Evolutionary conservation across 2,797 vertebrate species (phyloP).

Genomic region (Rhinoraja longicauda): DNA sequence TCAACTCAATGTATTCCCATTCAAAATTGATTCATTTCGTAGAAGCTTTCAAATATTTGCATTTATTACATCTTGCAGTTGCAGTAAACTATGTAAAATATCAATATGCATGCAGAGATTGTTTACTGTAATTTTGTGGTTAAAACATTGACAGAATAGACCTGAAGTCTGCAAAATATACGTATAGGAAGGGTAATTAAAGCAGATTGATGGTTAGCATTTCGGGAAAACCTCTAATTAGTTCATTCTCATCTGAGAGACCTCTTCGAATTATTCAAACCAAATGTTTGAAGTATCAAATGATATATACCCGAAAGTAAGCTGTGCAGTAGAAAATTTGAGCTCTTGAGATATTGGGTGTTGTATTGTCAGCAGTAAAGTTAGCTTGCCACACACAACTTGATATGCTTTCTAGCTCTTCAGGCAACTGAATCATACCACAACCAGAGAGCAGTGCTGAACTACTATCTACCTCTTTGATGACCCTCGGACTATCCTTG

Average conservation of each 20-base stretch:
- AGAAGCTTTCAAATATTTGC: background rate
- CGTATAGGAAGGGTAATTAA: background rate
- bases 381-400: no score
- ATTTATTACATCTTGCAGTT: background rate
- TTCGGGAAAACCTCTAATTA: background rate
- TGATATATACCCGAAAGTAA: background rate
- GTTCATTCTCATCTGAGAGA: background rate
- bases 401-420: no score
- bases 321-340: no score
- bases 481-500: no score
- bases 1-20: background rate
- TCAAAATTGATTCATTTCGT: background rate
- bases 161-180: background rate
- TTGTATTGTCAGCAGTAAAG: no score
- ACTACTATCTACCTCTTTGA: no score
- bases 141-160: background rate
- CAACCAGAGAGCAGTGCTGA: no score
- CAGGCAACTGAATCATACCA: no score
- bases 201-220: background rate
- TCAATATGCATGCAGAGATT: background rate
- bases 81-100: background rate
- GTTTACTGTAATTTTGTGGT: background rate
- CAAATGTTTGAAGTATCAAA: background rate
- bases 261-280: background rate
- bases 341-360: no score